A percentile compares a stretch with the other conserved stretches of the same genome.
Evolutionary conservation across 2,113 vertebrate species (phyloP).

Genomic region (Melanocharis versteri): DNA sequence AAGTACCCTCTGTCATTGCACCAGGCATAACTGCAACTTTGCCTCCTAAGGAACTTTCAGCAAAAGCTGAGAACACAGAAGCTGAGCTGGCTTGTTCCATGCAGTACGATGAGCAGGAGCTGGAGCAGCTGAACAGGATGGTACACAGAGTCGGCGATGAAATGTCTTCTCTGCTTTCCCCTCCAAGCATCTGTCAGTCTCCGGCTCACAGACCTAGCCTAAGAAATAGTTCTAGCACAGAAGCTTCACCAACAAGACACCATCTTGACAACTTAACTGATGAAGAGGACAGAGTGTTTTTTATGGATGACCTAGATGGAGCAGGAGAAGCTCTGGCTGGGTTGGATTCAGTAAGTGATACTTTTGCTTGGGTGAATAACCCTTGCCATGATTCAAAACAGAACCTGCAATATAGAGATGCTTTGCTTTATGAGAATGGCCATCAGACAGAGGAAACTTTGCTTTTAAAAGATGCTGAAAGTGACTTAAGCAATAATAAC

Average conservation of each 20-base stretch:
- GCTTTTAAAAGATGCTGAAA: conserved; percentile 31
- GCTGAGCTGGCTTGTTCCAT: conserved; percentile 94
- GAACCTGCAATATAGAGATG: conserved; percentile 21
- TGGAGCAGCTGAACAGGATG: conserved; percentile 94
- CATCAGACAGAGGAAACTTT: conserved; percentile 55
- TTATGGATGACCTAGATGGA: conserved; percentile 92
- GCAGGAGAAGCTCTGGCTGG: conserved; percentile 70
- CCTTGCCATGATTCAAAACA: conserved; percentile 16
- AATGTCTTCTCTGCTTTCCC: conserved; percentile 94
- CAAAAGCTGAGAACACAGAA: conserved; percentile 75
- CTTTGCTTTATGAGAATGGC: conserved; percentile 49
- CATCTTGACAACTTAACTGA: conserved; percentile 53
- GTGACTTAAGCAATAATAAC: conserved; percentile 71
- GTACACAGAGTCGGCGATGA: conserved; percentile 91
- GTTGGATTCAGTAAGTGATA: conserved; percentile 56
- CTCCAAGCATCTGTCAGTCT: conserved; percentile 87
- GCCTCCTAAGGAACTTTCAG: conserved; percentile 51
- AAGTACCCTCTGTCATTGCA: conserved; percentile 55
- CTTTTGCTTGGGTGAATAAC: conserved; percentile 55
- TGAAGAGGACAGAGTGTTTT: conserved; percentile 89
- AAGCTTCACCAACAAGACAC: conserved; percentile 77
- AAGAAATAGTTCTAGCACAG: conserved; percentile 69
- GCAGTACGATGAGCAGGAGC: conserved; percentile 95
- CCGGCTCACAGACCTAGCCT: conserved; percentile 76
- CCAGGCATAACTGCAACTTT: conserved; percentile 50